These are phyloP conservation scores for Cataglyphis rosenhaueri DNA, from an alignment of 2,888 invertebrate genomes.

Conservation along the genomic window DNA sequence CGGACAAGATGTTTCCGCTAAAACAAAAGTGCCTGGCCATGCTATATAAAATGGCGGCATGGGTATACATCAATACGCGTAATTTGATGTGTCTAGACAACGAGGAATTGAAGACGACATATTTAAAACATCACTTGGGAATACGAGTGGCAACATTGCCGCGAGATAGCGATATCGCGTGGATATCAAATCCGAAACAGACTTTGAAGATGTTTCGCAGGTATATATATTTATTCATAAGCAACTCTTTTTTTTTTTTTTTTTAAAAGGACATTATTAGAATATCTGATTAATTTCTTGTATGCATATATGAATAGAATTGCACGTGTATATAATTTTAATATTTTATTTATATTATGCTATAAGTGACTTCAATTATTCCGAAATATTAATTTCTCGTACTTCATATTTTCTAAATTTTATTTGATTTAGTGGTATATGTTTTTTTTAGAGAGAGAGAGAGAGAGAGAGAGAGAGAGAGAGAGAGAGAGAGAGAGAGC, in stretches of 20 bases:
- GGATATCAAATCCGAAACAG: slow-evolving; percentile 73
- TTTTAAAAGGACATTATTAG: neutral
- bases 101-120: slow-evolving; percentile 58
- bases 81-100: slow-evolving; percentile 76
- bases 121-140: slow-evolving; percentile 79
- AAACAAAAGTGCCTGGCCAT: slow-evolving; percentile 82
- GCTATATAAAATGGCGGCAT: slow-evolving; percentile 85
- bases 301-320: neutral
- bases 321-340: neutral
- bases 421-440: neutral
- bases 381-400: neutral
- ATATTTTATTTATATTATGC: neutral
- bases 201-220: slow-evolving; percentile 72
- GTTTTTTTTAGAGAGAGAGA: neutral
- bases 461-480: too few species aligned
- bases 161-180: slow-evolving; percentile 78
- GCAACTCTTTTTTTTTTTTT: neutral
- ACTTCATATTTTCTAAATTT: neutral
- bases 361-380: neutral
- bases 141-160: slow-evolving; percentile 73
- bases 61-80: slow-evolving; percentile 85
- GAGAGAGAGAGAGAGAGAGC: too few species aligned
- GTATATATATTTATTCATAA: slow-evolving; percentile 51
- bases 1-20: slow-evolving; percentile 83
- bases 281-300: neutral